Conservation (phyloP, 2,888 invertebrate species). For the Xanthia icteritia region DNA sequence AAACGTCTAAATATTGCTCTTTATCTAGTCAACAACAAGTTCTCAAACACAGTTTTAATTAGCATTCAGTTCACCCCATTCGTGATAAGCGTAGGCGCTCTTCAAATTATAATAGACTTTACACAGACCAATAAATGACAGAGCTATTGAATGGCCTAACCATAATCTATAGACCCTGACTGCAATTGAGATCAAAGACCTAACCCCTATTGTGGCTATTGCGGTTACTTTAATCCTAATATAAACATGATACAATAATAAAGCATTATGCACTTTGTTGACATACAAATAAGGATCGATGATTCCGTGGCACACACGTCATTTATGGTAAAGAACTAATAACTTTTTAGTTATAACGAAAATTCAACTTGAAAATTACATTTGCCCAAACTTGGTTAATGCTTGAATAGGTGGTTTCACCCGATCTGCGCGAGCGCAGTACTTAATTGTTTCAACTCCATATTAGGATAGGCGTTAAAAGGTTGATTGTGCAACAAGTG, state of each 20-base stretch:
- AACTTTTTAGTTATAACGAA: constrained; percentile 42
- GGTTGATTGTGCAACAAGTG: neutral
- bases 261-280: constrained; percentile 12
- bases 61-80: constrained; percentile 39
- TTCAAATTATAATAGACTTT: constrained; percentile 42
- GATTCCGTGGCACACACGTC: neutral
- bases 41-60: constrained; percentile 19
- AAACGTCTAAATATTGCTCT: neutral
- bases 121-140: constrained; percentile 27
- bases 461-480: constrained; percentile 5
- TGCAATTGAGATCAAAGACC: constrained; percentile 61
- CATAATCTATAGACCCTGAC: constrained; percentile 57
- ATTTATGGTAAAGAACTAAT: constrained; percentile 25
- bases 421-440: neutral
- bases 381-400: constrained; percentile 14
- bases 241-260: constrained; percentile 26
- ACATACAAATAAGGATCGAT: constrained; percentile 21
- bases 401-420: constrained; percentile 7
- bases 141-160: constrained; percentile 37
- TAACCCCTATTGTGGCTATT: constrained; percentile 54
- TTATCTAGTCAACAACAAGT: neutral
- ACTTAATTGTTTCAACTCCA: constrained; percentile 9
- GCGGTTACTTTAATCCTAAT: constrained; percentile 42
- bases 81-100: constrained; percentile 49
- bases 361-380: constrained; percentile 27